Percentiles rank a stretch among this genome's conserved stretches.
These are phyloP conservation scores for Dolichopus griseipennis DNA, from an alignment of 2,888 invertebrate genomes.

Conservation along the genomic window DNA sequence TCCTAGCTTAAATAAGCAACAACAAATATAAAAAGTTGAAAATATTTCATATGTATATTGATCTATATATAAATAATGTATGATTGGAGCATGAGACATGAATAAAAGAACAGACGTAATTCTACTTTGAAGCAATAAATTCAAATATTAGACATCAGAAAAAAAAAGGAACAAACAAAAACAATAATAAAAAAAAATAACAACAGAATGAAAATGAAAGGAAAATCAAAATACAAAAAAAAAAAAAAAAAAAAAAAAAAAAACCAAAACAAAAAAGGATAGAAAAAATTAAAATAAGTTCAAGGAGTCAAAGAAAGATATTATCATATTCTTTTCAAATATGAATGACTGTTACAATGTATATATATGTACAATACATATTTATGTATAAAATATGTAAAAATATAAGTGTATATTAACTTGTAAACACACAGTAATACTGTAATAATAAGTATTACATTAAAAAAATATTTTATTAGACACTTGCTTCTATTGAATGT, in stretches of 20 bases:
- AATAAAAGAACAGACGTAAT: not conserved
- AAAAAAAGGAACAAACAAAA: no score
- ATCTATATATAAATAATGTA: no score
- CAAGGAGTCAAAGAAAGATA: conserved; percentile 3
- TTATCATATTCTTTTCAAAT: not conserved
- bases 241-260: not conserved
- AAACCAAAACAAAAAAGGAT: not conserved
- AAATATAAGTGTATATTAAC: no score
- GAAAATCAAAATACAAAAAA: not conserved
- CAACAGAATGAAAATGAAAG: not conserved
- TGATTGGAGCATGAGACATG: no score
- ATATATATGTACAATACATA: not conserved
- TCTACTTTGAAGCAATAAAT: conserved; percentile 1
- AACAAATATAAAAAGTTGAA: not conserved
- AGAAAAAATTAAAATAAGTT: not conserved
- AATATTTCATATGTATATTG: no score
- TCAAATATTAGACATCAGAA: not conserved
- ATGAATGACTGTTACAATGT: not conserved
- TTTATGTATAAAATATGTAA: not conserved
- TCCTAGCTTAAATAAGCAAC: not conserved
- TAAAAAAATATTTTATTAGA: no score
- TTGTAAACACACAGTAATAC: no score
- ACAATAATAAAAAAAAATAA: not conserved
- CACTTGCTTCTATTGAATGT: no score
- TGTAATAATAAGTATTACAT: no score